Evolutionary conservation across 2,797 vertebrate genomes (phyloP).

Genomic region (Chaunax sp.): DNA sequence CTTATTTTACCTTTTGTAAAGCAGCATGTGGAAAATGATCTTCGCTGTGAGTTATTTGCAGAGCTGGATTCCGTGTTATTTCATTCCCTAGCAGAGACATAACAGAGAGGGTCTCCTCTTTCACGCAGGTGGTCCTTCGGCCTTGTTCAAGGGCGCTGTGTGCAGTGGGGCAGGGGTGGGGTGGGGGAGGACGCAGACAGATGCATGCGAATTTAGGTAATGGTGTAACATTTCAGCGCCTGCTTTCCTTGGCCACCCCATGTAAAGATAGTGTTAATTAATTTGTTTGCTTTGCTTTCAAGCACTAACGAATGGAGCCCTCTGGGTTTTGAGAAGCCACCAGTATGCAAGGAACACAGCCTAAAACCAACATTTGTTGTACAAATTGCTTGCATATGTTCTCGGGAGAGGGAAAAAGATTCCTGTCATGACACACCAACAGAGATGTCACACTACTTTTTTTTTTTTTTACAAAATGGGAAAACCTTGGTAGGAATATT

Average conservation of each 20-base stretch:
- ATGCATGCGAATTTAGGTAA: slow-evolving; percentile 89
- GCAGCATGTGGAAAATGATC: slow-evolving; percentile 88
- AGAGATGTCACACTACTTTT: slow-evolving; percentile 57
- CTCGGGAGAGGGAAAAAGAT: slow-evolving; percentile 68
- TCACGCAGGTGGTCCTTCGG: slow-evolving; percentile 91
- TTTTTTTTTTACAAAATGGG: slow-evolving; percentile 36
- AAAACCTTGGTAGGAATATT: slow-evolving; percentile 58
- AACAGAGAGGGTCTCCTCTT: slow-evolving; percentile 89
- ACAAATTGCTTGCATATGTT: slow-evolving; percentile 90
- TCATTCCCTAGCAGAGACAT: slow-evolving; percentile 92
- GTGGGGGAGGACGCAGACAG: slow-evolving; percentile 74
- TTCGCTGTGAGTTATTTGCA: slow-evolving; percentile 93
- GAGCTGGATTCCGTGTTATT: slow-evolving; percentile 91
- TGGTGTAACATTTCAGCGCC: slow-evolving; percentile 84
- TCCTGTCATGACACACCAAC: slow-evolving; percentile 71
- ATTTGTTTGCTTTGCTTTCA: slow-evolving; percentile 90
- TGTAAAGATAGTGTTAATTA: slow-evolving; percentile 89
- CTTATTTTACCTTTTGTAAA: slow-evolving; percentile 89
- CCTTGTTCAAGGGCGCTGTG: slow-evolving; percentile 86
- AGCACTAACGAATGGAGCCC: slow-evolving; percentile 83
- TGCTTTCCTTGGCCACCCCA: slow-evolving; percentile 84
- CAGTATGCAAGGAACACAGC: slow-evolving; percentile 78
- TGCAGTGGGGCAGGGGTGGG: slow-evolving; percentile 64
- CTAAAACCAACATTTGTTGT: slow-evolving; percentile 88
- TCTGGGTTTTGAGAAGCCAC: slow-evolving; percentile 82